Evolutionary conservation across 2,113 vertebrate species (phyloP).

Genomic region (Daubentonia madagascariensis): DNA sequence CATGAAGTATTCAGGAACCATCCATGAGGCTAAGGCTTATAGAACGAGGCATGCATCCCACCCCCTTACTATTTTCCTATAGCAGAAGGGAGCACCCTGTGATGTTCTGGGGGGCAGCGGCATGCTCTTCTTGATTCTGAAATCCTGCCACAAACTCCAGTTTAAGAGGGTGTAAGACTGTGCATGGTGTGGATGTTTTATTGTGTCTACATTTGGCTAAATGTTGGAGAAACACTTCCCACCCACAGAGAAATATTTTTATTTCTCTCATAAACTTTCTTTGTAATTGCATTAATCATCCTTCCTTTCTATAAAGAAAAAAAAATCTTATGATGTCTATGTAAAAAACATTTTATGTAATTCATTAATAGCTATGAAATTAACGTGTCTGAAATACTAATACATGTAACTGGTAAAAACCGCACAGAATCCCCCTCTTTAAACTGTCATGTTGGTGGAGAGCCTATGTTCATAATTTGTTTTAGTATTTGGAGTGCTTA

Average conservation of each 20-base stretch:
- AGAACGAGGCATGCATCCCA: neutral
- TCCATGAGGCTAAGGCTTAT: neutral
- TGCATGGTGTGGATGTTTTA: neutral
- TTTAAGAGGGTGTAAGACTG: neutral
- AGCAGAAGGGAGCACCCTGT: neutral
- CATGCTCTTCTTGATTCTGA: neutral
- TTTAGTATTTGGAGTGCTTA: neutral
- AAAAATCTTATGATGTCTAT: neutral
- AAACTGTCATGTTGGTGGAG: neutral
- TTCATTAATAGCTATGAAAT: constrained; percentile 36
- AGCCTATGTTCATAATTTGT: neutral
- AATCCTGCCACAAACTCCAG: neutral
- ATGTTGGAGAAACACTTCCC: constrained; percentile 57
- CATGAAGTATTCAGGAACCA: no score
- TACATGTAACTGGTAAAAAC: neutral
- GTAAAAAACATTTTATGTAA: constrained; percentile 23
- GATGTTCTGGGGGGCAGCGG: accelerated
- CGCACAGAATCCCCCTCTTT: neutral
- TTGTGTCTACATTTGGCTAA: constrained; percentile 45
- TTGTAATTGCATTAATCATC: constrained; percentile 61
- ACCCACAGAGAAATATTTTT: constrained; percentile 53
- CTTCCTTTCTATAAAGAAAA: neutral
- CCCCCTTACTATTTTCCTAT: accelerated
- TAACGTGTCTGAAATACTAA: neutral
- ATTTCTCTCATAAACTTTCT: constrained; percentile 49